A percentile compares a stretch with the other conserved stretches of the same genome.
These are phyloP conservation scores for Periophthalmus modestus DNA, from an alignment of 2,113 vertebrate species.

Conservation along the genomic window DNA sequence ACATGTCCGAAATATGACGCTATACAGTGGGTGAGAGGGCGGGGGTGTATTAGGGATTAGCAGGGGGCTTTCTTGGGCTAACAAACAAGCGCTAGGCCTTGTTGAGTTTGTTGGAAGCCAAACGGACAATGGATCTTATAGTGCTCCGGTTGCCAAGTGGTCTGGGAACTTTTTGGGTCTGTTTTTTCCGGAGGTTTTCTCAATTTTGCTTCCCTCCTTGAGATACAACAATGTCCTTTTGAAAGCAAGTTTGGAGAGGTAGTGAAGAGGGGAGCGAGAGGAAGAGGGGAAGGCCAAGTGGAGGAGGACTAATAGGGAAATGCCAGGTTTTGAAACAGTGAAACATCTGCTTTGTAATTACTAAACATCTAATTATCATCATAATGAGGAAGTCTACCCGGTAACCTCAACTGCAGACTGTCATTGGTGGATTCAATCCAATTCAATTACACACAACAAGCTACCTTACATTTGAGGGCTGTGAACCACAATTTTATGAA, in stretches of 20 bases:
- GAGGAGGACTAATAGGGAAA: conserved; percentile 28
- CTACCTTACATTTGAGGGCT: background rate
- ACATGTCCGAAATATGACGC: conserved; percentile 35
- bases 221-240: conserved; percentile 63
- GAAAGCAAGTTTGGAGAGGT: conserved; percentile 45
- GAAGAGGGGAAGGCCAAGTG: background rate
- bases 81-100: conserved; percentile 55
- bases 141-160: conserved; percentile 62
- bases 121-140: conserved; percentile 63
- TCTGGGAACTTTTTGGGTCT: conserved; percentile 69
- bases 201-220: conserved; percentile 31
- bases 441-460: conserved; percentile 33
- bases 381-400: conserved; percentile 65
- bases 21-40: conserved; percentile 13
- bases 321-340: background rate
- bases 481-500: no score
- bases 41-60: background rate
- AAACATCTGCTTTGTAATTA: conserved; percentile 66
- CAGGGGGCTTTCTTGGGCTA: conserved; percentile 36
- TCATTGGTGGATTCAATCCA: conserved; percentile 59
- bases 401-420: conserved; percentile 44
- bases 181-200: conserved; percentile 63
- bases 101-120: conserved; percentile 48
- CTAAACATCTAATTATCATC: conserved; percentile 65
- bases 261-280: conserved; percentile 10